Evolutionary conservation across 2,797 vertebrate genomes (phyloP).

Genomic region (Mus minutoides): DNA sequence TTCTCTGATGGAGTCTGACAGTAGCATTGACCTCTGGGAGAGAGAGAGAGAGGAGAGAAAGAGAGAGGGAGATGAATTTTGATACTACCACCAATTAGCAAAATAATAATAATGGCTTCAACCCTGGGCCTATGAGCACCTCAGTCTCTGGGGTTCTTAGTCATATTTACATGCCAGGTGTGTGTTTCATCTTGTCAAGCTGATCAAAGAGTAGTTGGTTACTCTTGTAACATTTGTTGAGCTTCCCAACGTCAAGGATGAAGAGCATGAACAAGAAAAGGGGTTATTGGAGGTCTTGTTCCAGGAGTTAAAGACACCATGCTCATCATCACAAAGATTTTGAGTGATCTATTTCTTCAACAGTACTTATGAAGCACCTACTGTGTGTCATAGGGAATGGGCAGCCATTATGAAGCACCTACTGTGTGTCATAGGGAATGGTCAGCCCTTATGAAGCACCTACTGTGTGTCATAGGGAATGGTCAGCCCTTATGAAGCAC

Average conservation of each 20-base stretch:
- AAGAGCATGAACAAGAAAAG: background rate
- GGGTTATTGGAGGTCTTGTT: background rate
- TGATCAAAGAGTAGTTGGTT: background rate
- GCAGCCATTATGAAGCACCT: background rate
- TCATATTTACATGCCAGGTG: background rate
- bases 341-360: background rate
- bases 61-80: too few relatives aligned
- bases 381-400: too few relatives aligned
- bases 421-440: background rate
- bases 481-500: too few relatives aligned
- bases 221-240: background rate
- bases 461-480: background rate
- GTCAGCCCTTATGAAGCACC: too few relatives aligned
- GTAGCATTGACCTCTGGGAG: background rate
- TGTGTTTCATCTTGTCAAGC: background rate
- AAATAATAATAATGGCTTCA: background rate
- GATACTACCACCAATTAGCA: background rate
- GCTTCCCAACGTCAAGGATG: background rate
- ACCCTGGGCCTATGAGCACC: background rate
- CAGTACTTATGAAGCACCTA: background rate
- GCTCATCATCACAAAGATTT: too few relatives aligned
- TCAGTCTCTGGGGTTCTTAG: background rate
- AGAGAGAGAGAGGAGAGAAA: too few relatives aligned
- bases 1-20: background rate
- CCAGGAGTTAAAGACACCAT: background rate